A percentile compares a stretch with the other conserved stretches of the same genome.
phyloP scores from a whole-genome alignment of 1,140 invertebrate genomes.

The Dendroctonus valens region DNA sequence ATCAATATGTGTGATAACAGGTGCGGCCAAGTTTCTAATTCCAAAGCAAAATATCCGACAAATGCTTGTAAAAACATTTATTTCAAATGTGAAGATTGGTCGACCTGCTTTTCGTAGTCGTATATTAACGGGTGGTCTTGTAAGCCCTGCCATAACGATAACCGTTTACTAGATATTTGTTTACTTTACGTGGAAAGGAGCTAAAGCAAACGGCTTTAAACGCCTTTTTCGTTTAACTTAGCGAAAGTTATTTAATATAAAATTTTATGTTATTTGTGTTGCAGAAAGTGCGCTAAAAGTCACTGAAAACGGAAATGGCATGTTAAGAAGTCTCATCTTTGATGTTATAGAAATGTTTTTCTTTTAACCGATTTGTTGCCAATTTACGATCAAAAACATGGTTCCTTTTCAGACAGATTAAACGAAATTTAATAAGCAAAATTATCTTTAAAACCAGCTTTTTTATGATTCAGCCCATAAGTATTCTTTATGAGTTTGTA shows the following conservation, averaged over 20 bases:
- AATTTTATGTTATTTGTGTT: constrained; percentile 3
- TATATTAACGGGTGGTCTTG: not conserved
- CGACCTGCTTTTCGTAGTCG: too few species aligned
- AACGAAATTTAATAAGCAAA: too few species aligned
- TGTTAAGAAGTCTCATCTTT: too few species aligned
- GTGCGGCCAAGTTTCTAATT: not conserved
- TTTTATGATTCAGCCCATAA: too few species aligned
- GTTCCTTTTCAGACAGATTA: too few species aligned
- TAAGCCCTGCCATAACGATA: constrained; percentile 4
- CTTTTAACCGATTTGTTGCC: too few species aligned
- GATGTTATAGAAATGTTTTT: too few species aligned
- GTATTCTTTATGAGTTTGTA: too few species aligned
- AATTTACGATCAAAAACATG: too few species aligned
- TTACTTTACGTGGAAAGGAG: constrained; percentile 18
- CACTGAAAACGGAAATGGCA: too few species aligned
- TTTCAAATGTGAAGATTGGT: not conserved
- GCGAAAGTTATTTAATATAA: constrained; percentile 7
- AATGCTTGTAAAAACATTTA: not conserved
- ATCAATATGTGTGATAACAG: not conserved
- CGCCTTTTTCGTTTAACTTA: constrained; percentile 5
- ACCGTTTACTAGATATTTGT: constrained; percentile 24
- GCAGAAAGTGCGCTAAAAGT: not conserved
- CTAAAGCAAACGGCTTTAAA: constrained; percentile 18
- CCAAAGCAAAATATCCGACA: not conserved
- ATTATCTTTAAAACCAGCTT: too few species aligned